Evolutionary conservation across 2,888 invertebrate genomes (phyloP).

Genomic region (Uloborus plumipes): DNA sequence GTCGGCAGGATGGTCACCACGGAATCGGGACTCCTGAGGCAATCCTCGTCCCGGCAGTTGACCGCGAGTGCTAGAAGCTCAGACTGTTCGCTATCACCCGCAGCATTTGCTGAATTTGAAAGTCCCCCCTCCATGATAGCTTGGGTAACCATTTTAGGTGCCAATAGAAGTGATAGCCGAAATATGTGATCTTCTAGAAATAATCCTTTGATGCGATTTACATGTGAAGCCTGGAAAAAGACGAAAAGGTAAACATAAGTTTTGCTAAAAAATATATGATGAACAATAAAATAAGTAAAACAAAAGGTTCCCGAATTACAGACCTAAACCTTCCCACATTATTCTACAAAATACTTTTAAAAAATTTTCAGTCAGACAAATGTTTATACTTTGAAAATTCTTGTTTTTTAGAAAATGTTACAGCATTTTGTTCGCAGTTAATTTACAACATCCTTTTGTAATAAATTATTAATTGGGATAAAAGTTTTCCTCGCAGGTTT

Average conservation of each 20-base stretch:
- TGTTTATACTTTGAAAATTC: no score
- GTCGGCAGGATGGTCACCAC: conserved; percentile 43
- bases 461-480: no score
- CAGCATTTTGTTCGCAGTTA: no score
- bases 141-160: conserved; percentile 64
- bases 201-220: conserved; percentile 54
- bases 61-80: conserved; percentile 58
- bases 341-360: no score
- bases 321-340: no score
- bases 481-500: no score
- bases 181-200: conserved; percentile 63
- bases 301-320: no score
- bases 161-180: conserved; percentile 58
- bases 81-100: conserved; percentile 53
- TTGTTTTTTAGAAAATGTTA: no score
- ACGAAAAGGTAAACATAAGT: background rate
- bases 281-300: background rate
- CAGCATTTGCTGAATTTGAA: conserved; percentile 49
- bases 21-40: conserved; percentile 55
- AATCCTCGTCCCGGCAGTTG: conserved; percentile 49
- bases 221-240: conserved; percentile 52
- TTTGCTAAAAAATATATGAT: background rate
- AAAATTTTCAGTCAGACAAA: no score
- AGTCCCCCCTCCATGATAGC: conserved; percentile 63
- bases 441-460: no score